These are phyloP conservation scores for Cichladusa arquata DNA, from an alignment of 2,113 vertebrate species.

Conservation along the genomic window DNA sequence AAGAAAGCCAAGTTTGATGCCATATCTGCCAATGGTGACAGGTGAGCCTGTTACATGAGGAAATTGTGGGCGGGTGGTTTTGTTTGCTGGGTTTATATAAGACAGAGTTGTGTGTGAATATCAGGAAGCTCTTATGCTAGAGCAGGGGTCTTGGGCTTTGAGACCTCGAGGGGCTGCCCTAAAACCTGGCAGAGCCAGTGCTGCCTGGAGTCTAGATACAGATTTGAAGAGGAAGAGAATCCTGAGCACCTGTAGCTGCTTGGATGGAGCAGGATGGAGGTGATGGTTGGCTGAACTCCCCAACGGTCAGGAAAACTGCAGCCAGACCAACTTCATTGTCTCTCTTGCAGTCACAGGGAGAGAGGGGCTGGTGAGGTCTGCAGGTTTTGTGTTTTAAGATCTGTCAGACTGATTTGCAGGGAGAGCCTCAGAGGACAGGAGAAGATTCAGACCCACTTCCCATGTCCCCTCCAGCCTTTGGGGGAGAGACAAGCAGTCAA, in stretches of 20 bases:
- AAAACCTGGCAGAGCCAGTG: neutral
- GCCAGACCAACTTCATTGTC: neutral
- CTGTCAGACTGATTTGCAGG: neutral
- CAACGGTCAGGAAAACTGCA: neutral
- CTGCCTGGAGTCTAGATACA: neutral
- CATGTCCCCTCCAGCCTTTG: neutral
- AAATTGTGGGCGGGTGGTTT: neutral
- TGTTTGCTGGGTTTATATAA: neutral
- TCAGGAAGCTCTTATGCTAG: neutral
- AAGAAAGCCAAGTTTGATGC: conserved; percentile 85
- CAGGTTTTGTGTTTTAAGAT: neutral
- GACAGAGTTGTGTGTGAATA: neutral
- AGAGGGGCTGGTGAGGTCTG: neutral
- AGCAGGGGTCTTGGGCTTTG: neutral
- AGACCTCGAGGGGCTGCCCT: neutral
- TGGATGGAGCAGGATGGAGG: neutral
- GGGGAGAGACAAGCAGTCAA: neutral
- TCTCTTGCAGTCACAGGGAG: neutral
- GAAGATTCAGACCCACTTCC: neutral
- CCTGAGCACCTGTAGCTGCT: neutral
- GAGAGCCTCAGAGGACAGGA: neutral
- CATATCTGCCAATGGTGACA: conserved; percentile 82
- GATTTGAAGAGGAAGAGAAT: neutral
- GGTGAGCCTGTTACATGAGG: conserved; percentile 68
- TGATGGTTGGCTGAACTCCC: neutral